Percentiles rank a stretch among this genome's conserved stretches.
These are phyloP conservation scores for Tragopan temminckii DNA, from an alignment of 2,797 vertebrate genomes.

Conservation along the genomic window DNA sequence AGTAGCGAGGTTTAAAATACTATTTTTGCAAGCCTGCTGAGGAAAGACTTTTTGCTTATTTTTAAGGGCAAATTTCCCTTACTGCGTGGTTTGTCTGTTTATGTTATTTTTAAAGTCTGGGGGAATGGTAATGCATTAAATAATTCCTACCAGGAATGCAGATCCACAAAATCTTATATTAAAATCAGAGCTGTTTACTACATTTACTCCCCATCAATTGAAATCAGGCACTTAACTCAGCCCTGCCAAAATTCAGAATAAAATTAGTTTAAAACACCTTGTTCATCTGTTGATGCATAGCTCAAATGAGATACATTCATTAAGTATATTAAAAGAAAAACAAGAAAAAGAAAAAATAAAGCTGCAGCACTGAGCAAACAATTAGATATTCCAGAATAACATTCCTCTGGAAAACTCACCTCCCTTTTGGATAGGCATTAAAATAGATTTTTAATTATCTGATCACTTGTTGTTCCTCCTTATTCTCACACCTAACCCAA, in stretches of 20 bases:
- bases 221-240: neutral
- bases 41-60: constrained; percentile 42
- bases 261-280: neutral
- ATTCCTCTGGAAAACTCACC: neutral
- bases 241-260: neutral
- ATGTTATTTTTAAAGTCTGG: constrained; percentile 32
- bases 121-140: constrained; percentile 23
- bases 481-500: neutral
- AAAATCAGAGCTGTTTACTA: constrained; percentile 43
- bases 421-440: neutral
- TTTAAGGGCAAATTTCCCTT: constrained; percentile 55
- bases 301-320: neutral
- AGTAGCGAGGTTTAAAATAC: neutral
- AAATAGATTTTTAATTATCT: neutral
- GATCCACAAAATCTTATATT: constrained; percentile 20
- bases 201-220: neutral
- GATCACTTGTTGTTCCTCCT: neutral
- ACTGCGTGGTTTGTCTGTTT: constrained; percentile 40
- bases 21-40: constrained; percentile 45
- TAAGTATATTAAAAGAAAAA: neutral
- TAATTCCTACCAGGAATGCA: constrained; percentile 19
- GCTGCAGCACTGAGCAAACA: neutral
- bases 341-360: neutral
- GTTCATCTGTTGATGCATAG: neutral
- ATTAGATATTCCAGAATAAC: neutral